Conservation (phyloP, 64 coral and sea anemone species). For the Montipora efflorescens region DNA sequence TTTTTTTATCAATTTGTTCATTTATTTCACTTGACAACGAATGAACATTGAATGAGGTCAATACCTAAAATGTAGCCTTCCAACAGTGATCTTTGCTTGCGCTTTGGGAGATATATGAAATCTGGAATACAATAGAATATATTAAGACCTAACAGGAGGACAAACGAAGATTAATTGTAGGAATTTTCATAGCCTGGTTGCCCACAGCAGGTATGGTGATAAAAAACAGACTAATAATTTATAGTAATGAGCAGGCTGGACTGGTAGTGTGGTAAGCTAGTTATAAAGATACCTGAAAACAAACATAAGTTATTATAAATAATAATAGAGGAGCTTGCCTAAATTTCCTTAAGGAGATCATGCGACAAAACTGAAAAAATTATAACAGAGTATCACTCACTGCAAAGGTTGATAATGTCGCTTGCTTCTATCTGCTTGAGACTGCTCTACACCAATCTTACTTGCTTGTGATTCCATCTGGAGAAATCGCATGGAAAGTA, state of each 20-base stretch:
- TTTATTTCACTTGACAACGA: no score
- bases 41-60: not conserved
- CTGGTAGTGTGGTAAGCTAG: no score
- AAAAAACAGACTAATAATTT: no score
- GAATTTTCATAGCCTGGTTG: no score
- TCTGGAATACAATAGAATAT: constrained; percentile 35
- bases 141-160: not conserved
- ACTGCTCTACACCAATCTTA: constrained; percentile 91
- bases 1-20: no score
- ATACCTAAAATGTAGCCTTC: constrained; percentile 95
- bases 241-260: no score
- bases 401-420: constrained; percentile 74
- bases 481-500: not conserved
- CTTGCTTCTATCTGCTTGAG: constrained; percentile 93
- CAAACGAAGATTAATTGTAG: not conserved
- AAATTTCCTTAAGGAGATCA: no score
- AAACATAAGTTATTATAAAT: no score
- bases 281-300: no score
- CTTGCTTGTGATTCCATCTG: constrained; percentile 86
- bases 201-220: no score
- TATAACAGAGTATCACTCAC: constrained; percentile 40
- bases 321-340: no score
- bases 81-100: constrained; percentile 69
- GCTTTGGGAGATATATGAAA: constrained; percentile 67
- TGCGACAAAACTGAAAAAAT: no score